Evolutionary conservation across 1,140 invertebrate genomes (phyloP).

Genomic region (Drosophila micromelanica): DNA sequence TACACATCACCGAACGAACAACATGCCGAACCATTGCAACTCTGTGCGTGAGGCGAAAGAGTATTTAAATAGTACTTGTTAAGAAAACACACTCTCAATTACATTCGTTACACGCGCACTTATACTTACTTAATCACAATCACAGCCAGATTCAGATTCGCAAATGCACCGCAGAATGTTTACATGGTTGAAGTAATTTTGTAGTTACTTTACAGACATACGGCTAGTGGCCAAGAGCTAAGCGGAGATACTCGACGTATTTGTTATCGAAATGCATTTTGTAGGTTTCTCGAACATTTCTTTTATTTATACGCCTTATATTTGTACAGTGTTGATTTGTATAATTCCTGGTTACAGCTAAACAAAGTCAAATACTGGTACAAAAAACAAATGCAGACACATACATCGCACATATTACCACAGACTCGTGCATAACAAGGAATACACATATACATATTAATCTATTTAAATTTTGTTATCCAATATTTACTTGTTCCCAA

Average conservation of each 20-base stretch:
- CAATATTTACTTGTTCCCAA: conserved; percentile 10
- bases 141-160: neutral
- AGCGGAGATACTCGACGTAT: conserved; percentile 6
- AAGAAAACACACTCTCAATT: conserved; percentile 10
- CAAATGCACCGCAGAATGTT: conserved; percentile 10
- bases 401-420: conserved; percentile 22
- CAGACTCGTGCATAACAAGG: neutral
- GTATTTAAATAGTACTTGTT: neutral
- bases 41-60: neutral
- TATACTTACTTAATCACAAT: conserved; percentile 9
- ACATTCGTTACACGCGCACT: neutral
- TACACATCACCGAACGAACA: conserved; percentile 78
- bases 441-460: conserved; percentile 5
- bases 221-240: neutral
- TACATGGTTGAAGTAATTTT: neutral
- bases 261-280: conserved; percentile 15
- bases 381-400: conserved; percentile 28
- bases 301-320: conserved; percentile 67
- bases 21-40: conserved; percentile 39
- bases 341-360: conserved; percentile 40
- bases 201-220: neutral
- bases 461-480: conserved; percentile 13
- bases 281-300: conserved; percentile 73
- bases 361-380: conserved; percentile 45
- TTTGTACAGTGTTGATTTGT: conserved; percentile 63